These are phyloP conservation scores for Rhinella marina DNA, from an alignment of 2,797 vertebrate species.

Conservation along the genomic window DNA sequence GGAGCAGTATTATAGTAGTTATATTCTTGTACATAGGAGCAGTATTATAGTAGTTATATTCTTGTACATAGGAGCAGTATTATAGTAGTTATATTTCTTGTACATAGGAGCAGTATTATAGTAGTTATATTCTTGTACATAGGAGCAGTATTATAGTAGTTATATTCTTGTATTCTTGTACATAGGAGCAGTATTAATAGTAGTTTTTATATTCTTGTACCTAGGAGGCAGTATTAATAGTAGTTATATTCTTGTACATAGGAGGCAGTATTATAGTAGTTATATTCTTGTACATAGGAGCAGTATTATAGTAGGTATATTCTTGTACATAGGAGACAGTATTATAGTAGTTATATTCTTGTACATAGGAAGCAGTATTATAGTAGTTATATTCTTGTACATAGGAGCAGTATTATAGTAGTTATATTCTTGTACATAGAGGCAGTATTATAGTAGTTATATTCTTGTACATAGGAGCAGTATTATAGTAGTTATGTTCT, in stretches of 20 bases:
- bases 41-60: slow-evolving; percentile 9
- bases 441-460: slow-evolving; percentile 4
- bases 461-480: slow-evolving; percentile 6
- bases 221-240: neutral
- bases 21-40: neutral
- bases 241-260: neutral
- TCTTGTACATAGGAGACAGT: slow-evolving; percentile 7
- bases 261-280: neutral
- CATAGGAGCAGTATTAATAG: too few species aligned
- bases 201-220: neutral
- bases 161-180: too few species aligned
- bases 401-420: slow-evolving; percentile 13
- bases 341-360: slow-evolving; percentile 28
- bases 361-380: slow-evolving; percentile 17
- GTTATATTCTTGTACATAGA: slow-evolving; percentile 14
- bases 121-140: slow-evolving; percentile 10
- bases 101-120: neutral
- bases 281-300: slow-evolving; percentile 18
- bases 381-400: slow-evolving; percentile 18
- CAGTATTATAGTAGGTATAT: slow-evolving; percentile 22
- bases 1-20: neutral
- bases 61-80: neutral
- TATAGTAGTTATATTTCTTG: slow-evolving; percentile 16
- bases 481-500: slow-evolving; percentile 11
- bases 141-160: slow-evolving; percentile 1